Conservation (phyloP, 1,140 invertebrate species). For the Drosophila nannoptera region DNA sequence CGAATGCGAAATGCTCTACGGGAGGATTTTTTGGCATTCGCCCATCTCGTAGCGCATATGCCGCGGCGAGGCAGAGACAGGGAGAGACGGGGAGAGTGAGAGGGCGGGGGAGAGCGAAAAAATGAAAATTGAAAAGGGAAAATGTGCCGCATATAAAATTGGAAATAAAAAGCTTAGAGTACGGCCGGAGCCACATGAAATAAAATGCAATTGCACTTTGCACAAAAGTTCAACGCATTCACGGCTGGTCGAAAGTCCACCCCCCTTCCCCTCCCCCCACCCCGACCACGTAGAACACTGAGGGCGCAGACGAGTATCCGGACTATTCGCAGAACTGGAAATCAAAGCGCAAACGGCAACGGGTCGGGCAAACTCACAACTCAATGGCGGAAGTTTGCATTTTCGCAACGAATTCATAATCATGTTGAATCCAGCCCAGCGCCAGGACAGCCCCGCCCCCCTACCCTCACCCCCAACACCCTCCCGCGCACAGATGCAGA, state of each 20-base stretch:
- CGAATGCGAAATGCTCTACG: conserved; percentile 3
- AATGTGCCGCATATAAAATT: conserved; percentile 60
- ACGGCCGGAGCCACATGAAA: conserved; percentile 42
- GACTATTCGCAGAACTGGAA: conserved; percentile 48
- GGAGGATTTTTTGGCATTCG: too few relatives aligned
- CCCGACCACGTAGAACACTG: neutral
- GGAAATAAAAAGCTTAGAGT: conserved; percentile 39
- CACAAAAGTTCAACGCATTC: conserved; percentile 78
- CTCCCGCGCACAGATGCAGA: conserved; percentile 22
- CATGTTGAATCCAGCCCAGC: conserved; percentile 50
- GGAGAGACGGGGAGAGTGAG: too few relatives aligned
- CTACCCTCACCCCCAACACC: neutral
- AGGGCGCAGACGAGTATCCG: conserved; percentile 1
- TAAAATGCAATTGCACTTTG: conserved; percentile 78
- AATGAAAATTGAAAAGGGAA: neutral
- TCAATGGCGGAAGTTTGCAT: conserved; percentile 77
- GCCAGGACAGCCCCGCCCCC: neutral
- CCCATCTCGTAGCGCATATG: conserved; percentile 4
- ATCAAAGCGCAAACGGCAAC: conserved; percentile 70
- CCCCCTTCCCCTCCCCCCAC: neutral
- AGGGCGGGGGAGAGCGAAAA: neutral
- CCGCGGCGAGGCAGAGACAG: neutral
- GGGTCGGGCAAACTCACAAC: conserved; percentile 59
- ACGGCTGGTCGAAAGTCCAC: conserved; percentile 38
- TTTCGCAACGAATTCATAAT: conserved; percentile 76